Percentiles rank a stretch among this genome's conserved stretches.
Evolutionary conservation across 2,797 vertebrate genomes (phyloP).

Genomic region (Acrossocheilus wenchowensis): DNA sequence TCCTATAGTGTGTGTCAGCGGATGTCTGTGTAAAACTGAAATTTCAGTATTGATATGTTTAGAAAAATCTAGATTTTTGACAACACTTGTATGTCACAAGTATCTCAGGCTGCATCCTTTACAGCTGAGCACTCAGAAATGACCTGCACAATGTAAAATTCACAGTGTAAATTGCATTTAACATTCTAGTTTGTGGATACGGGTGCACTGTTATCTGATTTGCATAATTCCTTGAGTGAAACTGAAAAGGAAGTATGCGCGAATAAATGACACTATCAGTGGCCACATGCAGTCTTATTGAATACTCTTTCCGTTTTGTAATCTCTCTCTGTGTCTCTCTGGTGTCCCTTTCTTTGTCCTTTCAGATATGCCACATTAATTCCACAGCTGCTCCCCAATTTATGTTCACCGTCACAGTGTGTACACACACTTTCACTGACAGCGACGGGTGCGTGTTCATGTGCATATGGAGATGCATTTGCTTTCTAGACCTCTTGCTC

Average conservation of each 20-base stretch:
- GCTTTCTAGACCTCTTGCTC: constrained; percentile 29
- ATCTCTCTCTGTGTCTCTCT: constrained; percentile 22
- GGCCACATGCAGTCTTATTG: background rate
- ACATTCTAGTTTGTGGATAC: background rate
- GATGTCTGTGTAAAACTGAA: background rate
- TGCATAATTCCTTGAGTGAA: background rate
- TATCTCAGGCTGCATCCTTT: background rate
- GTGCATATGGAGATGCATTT: constrained; percentile 35
- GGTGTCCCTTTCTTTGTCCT: constrained; percentile 62
- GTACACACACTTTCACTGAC: constrained; percentile 63
- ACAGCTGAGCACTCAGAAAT: background rate
- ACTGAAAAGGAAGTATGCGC: background rate
- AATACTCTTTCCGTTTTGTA: background rate
- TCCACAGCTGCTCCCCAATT: constrained; percentile 79
- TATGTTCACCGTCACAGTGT: constrained; percentile 77
- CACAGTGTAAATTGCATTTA: background rate
- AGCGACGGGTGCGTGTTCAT: constrained; percentile 58
- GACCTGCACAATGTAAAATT: background rate
- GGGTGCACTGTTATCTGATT: background rate
- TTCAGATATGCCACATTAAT: constrained; percentile 80
- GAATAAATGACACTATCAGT: background rate
- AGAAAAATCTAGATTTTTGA: background rate
- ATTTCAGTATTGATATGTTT: background rate
- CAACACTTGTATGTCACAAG: background rate
- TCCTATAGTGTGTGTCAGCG: background rate